Percentiles rank a stretch among this genome's conserved stretches.
These are phyloP conservation scores for Apus apus DNA, from an alignment of 2,113 vertebrate genomes.

Conservation along the genomic window DNA sequence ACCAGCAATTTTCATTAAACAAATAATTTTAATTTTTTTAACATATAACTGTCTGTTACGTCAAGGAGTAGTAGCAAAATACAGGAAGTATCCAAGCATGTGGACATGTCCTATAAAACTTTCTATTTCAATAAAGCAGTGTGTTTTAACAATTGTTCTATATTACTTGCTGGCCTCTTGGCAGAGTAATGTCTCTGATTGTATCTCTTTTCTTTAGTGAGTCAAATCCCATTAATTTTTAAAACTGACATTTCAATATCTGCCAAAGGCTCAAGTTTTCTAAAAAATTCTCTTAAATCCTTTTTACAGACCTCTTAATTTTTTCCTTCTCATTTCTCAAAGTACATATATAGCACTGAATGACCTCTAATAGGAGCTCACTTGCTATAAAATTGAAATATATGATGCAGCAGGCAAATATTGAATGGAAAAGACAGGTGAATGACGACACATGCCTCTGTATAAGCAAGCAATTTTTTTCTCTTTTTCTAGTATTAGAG, in stretches of 20 bases:
- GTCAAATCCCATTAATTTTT: not conserved
- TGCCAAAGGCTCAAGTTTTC: not conserved
- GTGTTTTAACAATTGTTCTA: not conserved
- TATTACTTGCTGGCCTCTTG: not conserved
- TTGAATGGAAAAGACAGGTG: not conserved
- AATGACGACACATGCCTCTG: not conserved
- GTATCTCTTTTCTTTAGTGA: not conserved
- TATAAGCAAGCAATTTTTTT: not conserved
- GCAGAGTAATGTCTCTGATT: not conserved
- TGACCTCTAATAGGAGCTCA: not conserved
- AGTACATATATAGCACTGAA: not conserved
- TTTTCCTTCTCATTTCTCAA: not conserved
- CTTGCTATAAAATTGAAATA: not conserved
- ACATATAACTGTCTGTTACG: not conserved
- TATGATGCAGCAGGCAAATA: not conserved
- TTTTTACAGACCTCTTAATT: not conserved
- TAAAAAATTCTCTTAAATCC: not conserved
- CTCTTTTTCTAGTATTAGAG: not conserved
- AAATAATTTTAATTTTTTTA: not conserved
- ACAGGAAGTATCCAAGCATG: fast-evolving
- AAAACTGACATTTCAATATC: not conserved
- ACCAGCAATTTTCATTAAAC: not conserved
- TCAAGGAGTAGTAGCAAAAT: not conserved
- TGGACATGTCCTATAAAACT: not conserved
- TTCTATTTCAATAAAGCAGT: not conserved